A percentile compares a stretch with the other conserved stretches of the same genome.
Conservation (phyloP, 2,113 vertebrate genomes). For the Serilophus lunatus region DNA sequence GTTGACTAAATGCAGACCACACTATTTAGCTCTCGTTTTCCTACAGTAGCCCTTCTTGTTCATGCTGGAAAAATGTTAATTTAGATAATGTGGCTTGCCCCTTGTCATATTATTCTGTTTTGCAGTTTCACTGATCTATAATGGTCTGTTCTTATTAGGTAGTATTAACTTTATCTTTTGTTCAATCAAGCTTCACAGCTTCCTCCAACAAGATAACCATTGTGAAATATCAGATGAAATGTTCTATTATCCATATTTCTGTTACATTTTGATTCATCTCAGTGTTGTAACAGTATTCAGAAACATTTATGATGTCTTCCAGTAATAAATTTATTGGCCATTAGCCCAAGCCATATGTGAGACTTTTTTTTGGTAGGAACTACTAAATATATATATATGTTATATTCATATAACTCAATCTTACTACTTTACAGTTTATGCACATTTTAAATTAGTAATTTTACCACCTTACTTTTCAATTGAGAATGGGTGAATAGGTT, state of each 20-base stretch:
- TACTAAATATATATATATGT: neutral
- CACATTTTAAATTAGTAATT: slow-evolving; percentile 41
- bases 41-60: slow-evolving; percentile 90
- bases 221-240: slow-evolving; percentile 66
- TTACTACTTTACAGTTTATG: slow-evolving; percentile 33
- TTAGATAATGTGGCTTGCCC: slow-evolving; percentile 95
- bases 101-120: slow-evolving; percentile 95
- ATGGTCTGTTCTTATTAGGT: slow-evolving; percentile 97
- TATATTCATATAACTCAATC: neutral
- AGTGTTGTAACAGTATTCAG: slow-evolving; percentile 41
- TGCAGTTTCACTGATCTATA: slow-evolving; percentile 97
- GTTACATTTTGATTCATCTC: slow-evolving; percentile 55
- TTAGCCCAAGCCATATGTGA: slow-evolving; percentile 24
- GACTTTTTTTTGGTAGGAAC: neutral
- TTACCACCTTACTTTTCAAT: slow-evolving; percentile 40
- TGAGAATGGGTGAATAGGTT: slow-evolving; percentile 14
- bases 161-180: slow-evolving; percentile 94
- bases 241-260: slow-evolving; percentile 57
- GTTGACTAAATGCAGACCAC: slow-evolving; percentile 97
- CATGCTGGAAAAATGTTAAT: slow-evolving; percentile 99
- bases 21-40: slow-evolving; percentile 83
- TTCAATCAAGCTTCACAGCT: slow-evolving; percentile 86
- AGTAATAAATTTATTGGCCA: slow-evolving; percentile 30
- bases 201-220: slow-evolving; percentile 74
- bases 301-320: slow-evolving; percentile 44